Evolutionary conservation across 2,797 vertebrate species (phyloP).

Genomic region (Danionella dracula): DNA sequence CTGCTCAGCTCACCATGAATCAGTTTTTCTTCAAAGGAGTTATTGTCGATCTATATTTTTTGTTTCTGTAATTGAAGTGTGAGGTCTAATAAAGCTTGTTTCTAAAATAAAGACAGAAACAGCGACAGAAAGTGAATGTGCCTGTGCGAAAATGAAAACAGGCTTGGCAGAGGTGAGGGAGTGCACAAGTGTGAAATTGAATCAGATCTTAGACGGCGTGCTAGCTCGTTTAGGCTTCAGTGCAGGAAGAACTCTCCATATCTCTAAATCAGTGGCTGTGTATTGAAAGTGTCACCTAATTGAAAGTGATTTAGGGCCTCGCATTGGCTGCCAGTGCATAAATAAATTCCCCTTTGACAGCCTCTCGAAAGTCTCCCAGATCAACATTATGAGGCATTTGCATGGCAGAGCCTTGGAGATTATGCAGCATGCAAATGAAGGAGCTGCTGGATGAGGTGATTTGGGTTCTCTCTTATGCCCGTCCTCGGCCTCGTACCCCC

Average conservation of each 20-base stretch:
- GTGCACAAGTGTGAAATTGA: not conserved
- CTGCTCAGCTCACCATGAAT: no score
- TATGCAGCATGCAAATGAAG: slow-evolving; percentile 41
- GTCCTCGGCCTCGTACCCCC: not conserved
- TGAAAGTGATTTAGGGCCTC: slow-evolving; percentile 40
- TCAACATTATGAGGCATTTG: slow-evolving; percentile 39
- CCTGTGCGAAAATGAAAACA: slow-evolving; percentile 10
- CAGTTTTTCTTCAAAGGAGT: no score
- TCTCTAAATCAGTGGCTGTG: slow-evolving; percentile 73
- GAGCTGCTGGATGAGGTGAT: slow-evolving; percentile 23
- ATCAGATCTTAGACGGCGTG: not conserved
- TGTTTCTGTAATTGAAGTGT: not conserved
- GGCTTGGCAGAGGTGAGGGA: not conserved
- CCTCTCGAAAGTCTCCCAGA: slow-evolving; percentile 3
- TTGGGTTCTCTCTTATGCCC: slow-evolving; percentile 5
- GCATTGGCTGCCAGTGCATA: not conserved
- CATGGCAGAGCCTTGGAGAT: slow-evolving; percentile 40
- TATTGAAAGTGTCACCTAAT: slow-evolving; percentile 79
- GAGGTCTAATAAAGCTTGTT: not conserved
- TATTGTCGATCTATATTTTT: no score
- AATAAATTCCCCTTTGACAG: slow-evolving; percentile 31
- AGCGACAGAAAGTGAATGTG: not conserved
- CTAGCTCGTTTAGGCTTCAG: not conserved
- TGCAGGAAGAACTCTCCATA: slow-evolving; percentile 63
- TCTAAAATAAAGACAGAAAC: not conserved